Evolutionary conservation across 2,797 vertebrate species (phyloP).

Genomic region (Paramormyrops hopkinsi): DNA sequence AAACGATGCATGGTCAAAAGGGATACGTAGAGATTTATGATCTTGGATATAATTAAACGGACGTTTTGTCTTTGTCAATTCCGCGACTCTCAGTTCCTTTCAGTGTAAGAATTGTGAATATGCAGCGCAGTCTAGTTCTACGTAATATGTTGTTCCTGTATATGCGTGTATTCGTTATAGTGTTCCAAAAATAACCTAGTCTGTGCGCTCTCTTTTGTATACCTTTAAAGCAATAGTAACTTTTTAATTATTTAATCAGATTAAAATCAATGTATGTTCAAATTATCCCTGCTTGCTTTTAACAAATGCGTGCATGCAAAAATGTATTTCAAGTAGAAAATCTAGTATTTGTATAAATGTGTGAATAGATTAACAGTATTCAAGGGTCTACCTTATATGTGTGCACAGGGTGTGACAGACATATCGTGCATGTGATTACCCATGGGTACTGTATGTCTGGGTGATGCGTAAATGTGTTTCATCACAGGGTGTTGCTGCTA

Average conservation of each 20-base stretch:
- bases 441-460: not conserved
- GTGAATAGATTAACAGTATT: not conserved
- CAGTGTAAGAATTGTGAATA: not conserved
- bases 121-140: not conserved
- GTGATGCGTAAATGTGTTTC: not conserved
- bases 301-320: not conserved
- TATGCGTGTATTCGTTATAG: not conserved
- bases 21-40: not conserved
- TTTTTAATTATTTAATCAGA: not conserved
- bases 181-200: not conserved
- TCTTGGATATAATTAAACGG: not conserved
- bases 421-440: not conserved
- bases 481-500: not conserved
- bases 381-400: not conserved
- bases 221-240: not conserved
- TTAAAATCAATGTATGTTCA: not conserved
- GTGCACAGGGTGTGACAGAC: not conserved
- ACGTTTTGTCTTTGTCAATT: not conserved
- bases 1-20: not conserved
- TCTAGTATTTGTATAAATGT: not conserved
- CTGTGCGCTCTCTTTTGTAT: not conserved
- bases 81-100: not conserved
- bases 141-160: not conserved
- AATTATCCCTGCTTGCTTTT: not conserved
- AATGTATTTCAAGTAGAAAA: not conserved